Evolutionary conservation across 2,797 vertebrate genomes (phyloP), one percentile per base, ranked within the genome.

Genomic region (Echiichthys vipera): DNA sequence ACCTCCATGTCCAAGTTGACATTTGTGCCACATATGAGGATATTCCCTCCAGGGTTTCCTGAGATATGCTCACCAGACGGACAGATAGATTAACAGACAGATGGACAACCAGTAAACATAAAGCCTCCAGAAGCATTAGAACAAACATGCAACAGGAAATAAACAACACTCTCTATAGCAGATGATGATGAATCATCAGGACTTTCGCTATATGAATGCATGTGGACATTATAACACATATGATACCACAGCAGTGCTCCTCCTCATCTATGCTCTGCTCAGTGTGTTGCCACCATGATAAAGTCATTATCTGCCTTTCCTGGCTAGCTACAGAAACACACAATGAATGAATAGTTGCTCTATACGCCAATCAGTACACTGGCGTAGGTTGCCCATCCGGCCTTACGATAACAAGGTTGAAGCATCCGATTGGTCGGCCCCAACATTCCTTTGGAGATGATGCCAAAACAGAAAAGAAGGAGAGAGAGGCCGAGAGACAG

Each of bases 251-350:
- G n/a, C 18, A 18, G 13, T 4, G 42, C 58, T 73, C 51, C 6
- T 53, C 66, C 47, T 74, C 66, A 36, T 50, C 43, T 32, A 29
- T 7, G 29, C 68, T 63, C 45, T 54, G 49, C 51, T 54, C 58
- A 63, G 71, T 65, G 64, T 83, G 77, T 81, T 70, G 75, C 71
- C 63, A 47, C 64, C 55, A 54, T 66, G 86, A 90, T 84, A 79
- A 86, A 85, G 59, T 72, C 71, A 70, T 84, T 84, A 92, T 92
- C 86, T 76, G 58, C 39, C 37, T 76, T 42, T 68, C 53, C 37
- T 24, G 17, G 67, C 79, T 73, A 87, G 84, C 77, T 66, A 65
- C 77, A 80, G 71, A 85, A 85, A 87, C 84, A 69, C 57, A 84
- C 57, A 47, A 61, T 67, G 46, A 75, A 75, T 67, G 67, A 87